Evolutionary conservation across 2,888 invertebrate genomes (phyloP), one percentile per base, ranked within the genome.

Genomic region (Myopa testacea): DNA sequence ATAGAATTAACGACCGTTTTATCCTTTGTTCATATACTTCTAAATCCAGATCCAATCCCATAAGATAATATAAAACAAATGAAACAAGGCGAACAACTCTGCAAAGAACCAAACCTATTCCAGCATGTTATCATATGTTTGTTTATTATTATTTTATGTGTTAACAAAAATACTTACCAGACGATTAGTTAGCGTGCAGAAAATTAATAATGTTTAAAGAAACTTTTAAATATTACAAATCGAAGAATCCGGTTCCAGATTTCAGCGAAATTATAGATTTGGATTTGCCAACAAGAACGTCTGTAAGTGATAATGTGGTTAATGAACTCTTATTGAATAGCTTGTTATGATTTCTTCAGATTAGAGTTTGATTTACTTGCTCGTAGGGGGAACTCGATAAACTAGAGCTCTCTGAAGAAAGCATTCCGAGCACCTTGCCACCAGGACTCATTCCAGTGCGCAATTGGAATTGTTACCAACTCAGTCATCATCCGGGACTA

Each of bases 171-270:
- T 50, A 26, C 26, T 26, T 26, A 1, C 26, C 26, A 26, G 1
- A 26, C 1, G 26, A 26, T 26, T 26, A 26, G 26, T 26, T 26
- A 26, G 2, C 26, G 26, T 26, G 26, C 26, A 26, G 1, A 26
- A 26, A 26, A 26, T 26, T n/a, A n/a, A 75, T 14, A 75, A 88
- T 87, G 87, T 95, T 96, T 87, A 94, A 92, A 90, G 91, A 92
- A 81, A 89, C 88, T 80, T 96, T 96, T 87, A 96, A 96, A 87
- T 94, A 94, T 89, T 96, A 94, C 83, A 96, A 96, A 89, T 91
- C 93, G 12, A 93, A 92, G 84, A 91, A 91, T 80, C 92, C 92
- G 12, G 90, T 91, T 74, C 94, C 95, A 0, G 91, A 92, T 84
- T 89, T 94, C 14, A 86, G 89, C n/a, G 85, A 92, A 81, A 93